Evolutionary conservation across 2,113 vertebrate species (phyloP).

Genomic region (Labrus mixtus): DNA sequence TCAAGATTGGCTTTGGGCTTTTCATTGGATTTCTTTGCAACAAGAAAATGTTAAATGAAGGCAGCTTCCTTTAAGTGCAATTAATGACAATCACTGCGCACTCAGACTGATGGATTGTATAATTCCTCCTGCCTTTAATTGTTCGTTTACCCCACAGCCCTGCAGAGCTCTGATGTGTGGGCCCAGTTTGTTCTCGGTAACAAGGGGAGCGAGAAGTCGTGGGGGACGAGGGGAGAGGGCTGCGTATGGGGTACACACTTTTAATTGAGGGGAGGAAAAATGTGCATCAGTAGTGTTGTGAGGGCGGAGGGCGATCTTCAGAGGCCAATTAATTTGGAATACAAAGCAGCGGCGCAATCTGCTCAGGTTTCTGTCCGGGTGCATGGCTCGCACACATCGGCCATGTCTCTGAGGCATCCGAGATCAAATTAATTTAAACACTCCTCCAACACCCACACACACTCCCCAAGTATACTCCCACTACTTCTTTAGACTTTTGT

Average conservation of each 20-base stretch:
- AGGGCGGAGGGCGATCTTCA: constrained; percentile 77
- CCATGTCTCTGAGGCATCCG: constrained; percentile 66
- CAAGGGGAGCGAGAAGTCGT: constrained; percentile 61
- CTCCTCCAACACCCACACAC: constrained; percentile 16
- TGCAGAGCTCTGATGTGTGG: constrained; percentile 38
- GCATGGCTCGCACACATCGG: constrained; percentile 61
- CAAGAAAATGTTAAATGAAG: constrained; percentile 11
- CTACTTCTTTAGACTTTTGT: constrained; percentile 27
- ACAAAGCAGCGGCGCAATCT: constrained; percentile 84
- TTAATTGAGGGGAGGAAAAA: constrained; percentile 79
- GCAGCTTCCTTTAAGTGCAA: constrained; percentile 21
- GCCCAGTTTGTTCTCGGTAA: constrained; percentile 71
- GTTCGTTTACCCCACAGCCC: constrained; percentile 4
- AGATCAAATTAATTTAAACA: constrained; percentile 81
- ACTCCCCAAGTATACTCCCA: constrained; percentile 19
- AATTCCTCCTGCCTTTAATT: constrained; percentile 33
- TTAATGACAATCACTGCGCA: constrained; percentile 38
- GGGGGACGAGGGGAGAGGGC: constrained; percentile 44
- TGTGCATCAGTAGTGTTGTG: constrained; percentile 76
- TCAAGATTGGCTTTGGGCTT: background rate
- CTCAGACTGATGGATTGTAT: constrained; percentile 11
- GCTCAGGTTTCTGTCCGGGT: constrained; percentile 76
- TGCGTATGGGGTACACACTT: constrained; percentile 66
- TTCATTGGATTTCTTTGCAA: constrained; percentile 10
- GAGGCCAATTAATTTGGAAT: constrained; percentile 87